phyloP scores from a whole-genome alignment of 2,113 vertebrate genomes.

The Dicaeum eximium region DNA sequence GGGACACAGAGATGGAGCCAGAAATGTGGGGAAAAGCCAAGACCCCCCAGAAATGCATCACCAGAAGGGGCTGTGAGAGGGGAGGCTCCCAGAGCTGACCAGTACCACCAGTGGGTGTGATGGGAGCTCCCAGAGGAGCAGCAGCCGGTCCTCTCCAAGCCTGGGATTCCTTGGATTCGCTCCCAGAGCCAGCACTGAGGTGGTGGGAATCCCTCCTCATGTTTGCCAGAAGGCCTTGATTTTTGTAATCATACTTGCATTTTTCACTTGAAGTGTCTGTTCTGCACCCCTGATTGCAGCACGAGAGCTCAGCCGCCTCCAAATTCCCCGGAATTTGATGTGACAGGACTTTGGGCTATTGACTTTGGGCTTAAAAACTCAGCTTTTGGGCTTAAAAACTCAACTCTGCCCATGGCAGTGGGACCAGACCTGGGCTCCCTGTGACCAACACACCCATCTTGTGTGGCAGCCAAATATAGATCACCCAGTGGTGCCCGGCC shows the following conservation, averaged over 20 bases:
- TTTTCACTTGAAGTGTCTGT: background rate
- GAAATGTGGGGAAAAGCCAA: too few relatives aligned
- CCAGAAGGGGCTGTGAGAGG: accelerated
- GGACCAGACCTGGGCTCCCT: background rate
- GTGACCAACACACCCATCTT: background rate
- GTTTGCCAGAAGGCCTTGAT: background rate
- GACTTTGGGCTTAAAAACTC: background rate
- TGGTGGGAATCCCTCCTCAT: accelerated
- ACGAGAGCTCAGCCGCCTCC: accelerated
- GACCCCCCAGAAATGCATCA: background rate
- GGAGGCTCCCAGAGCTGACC: background rate
- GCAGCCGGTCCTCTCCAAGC: accelerated
- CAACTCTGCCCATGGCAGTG: accelerated
- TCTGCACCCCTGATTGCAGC: background rate
- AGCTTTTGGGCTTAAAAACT: background rate
- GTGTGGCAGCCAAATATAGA: accelerated
- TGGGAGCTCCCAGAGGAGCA: background rate
- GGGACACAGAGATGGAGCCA: background rate
- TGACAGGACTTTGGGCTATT: accelerated
- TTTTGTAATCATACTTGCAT: accelerated
- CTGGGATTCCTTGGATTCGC: background rate
- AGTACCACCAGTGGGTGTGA: background rate
- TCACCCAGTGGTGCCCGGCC: background rate
- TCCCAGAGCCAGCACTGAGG: background rate
- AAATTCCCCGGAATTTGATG: background rate